Conservation (phyloP, 2,797 vertebrate genomes). For the Sebastes matsubarae region DNA sequence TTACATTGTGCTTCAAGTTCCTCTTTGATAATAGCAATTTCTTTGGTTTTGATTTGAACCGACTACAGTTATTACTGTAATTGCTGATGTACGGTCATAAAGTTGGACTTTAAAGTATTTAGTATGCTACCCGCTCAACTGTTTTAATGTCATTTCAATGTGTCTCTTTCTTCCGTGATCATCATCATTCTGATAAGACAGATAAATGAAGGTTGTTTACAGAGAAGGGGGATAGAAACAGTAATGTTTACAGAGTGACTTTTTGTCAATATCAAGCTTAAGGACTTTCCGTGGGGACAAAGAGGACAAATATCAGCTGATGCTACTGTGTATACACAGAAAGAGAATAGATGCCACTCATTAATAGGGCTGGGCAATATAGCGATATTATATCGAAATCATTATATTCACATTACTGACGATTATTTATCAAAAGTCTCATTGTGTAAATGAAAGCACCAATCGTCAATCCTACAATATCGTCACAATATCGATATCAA, state of each 20-base stretch:
- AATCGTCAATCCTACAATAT: too few relatives aligned
- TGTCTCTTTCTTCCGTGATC: slow-evolving; percentile 23
- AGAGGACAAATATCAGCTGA: slow-evolving; percentile 29
- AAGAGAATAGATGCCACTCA: neutral
- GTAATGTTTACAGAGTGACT: slow-evolving; percentile 37
- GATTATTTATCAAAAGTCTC: too few relatives aligned
- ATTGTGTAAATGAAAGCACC: too few relatives aligned
- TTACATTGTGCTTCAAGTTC: neutral
- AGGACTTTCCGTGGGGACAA: slow-evolving; percentile 17
- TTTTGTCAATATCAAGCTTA: slow-evolving; percentile 46
- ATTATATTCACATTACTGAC: too few relatives aligned
- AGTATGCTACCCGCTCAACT: neutral
- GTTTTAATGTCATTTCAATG: slow-evolving; percentile 47
- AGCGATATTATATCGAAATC: too few relatives aligned
- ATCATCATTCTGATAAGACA: slow-evolving; percentile 36
- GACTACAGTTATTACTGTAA: neutral
- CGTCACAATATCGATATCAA: too few relatives aligned
- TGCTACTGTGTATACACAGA: neutral
- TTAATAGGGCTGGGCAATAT: fast-evolving
- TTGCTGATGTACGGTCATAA: neutral
- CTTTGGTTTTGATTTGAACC: neutral
- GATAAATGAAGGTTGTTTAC: slow-evolving; percentile 50
- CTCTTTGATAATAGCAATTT: neutral
- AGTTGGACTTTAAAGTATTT: neutral
- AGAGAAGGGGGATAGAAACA: slow-evolving; percentile 8